phyloP scores from a whole-genome alignment of 1,140 invertebrate genomes.

The Antheraea pernyi region DNA sequence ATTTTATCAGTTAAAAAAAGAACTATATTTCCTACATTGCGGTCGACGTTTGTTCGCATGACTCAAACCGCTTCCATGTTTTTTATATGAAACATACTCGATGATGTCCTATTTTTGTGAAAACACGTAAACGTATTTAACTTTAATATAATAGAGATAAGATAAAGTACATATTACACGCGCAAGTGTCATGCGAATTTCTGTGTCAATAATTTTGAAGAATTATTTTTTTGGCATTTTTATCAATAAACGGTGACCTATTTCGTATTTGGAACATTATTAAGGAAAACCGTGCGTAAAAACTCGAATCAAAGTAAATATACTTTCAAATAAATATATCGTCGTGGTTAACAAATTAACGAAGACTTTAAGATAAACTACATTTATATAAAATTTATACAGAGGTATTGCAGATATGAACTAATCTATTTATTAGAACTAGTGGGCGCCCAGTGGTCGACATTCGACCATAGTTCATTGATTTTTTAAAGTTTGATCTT shows the following conservation, averaged over 20 bases:
- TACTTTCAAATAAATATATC: too few species aligned
- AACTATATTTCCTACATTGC: constrained; percentile 18
- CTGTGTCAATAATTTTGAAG: not conserved
- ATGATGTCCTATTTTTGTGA: not conserved
- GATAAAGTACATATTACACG: not conserved
- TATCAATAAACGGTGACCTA: not conserved
- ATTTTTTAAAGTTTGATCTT: too few species aligned
- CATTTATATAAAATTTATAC: too few species aligned
- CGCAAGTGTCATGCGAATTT: not conserved
- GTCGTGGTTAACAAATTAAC: too few species aligned
- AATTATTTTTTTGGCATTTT: not conserved
- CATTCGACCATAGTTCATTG: too few species aligned
- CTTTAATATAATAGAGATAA: not conserved
- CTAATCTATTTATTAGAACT: too few species aligned
- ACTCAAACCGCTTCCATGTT: constrained; percentile 21
- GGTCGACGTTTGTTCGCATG: constrained; percentile 32
- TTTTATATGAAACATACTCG: constrained; percentile 1
- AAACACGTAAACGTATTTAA: not conserved
- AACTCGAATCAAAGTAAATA: too few species aligned
- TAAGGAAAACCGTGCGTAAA: not conserved
- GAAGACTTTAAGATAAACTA: too few species aligned
- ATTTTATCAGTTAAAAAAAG: constrained; percentile 31
- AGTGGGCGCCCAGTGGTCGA: too few species aligned
- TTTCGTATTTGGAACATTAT: not conserved
- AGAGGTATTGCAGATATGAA: too few species aligned